Evolutionary conservation across 2,888 invertebrate species (phyloP), one percentile per base, ranked within the genome.

Genomic region (Meteorus colon): DNA sequence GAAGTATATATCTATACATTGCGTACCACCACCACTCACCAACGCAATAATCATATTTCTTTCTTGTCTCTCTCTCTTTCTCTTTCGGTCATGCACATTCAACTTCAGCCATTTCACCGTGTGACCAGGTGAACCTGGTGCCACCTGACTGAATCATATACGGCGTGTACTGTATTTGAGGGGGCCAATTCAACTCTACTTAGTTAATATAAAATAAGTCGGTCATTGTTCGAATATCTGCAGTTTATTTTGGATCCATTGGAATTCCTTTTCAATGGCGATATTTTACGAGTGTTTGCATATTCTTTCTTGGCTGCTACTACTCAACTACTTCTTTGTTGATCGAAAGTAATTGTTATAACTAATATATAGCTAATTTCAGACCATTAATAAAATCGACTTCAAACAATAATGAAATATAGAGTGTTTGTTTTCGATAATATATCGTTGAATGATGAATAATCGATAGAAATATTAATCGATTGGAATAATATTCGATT

Each of bases 91-190:
- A 48, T 48, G n/a, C 48, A 48, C n/a, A 48, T 14, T 48, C 48
- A 16, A 16, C 59, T 24, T 60, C 59, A 27, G 27, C 59, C 4
- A 29, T 60, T 29, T 27, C 59, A 48, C 48, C 27, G 12, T 31
- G 62, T 29, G 29, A 62, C 62, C 62, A 62, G 62, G 62, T 62
- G 62, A 62, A 62, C 29, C 31, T 62, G 16, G 31, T 62, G 31
- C 31, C 62, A 62, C 62, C 62, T 62, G 62, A 29, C 62, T 62
- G 31, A 31, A 62, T 62, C 31, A 12, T 31, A n/a, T 10, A n/a
- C 31, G 10, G 29, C 8, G 12, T 41, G 12, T 10, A 41, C 8
- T 12, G 41, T n/a, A 14, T 48, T n/a, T n/a, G 16, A 48, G 48
- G n/a, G n/a, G n/a, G 4, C 48, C 48, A n/a, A 48, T 5, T 4